phyloP scores from a whole-genome alignment of 92 coral and sea anemone species.

The Actinernus sp. region DNA sequence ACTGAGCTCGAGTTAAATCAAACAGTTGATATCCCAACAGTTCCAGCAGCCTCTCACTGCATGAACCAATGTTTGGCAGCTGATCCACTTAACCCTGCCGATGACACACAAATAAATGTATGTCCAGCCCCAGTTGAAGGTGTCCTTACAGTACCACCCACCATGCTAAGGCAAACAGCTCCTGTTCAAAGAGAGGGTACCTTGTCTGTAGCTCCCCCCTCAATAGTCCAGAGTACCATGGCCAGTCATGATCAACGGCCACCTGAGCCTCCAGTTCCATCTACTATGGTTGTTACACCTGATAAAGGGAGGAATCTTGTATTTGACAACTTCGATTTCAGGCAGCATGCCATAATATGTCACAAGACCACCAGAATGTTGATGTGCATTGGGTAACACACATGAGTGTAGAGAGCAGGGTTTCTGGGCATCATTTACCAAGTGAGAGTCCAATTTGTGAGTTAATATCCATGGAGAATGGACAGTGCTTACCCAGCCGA shows the following conservation, averaged over 20 bases:
- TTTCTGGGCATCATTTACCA: constrained; percentile 49
- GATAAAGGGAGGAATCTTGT: constrained; percentile 65
- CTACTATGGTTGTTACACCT: neutral
- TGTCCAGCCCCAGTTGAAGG: neutral
- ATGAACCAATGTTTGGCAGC: neutral
- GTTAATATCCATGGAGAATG: constrained; percentile 57
- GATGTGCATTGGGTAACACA: constrained; percentile 64
- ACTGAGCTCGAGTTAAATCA: neutral
- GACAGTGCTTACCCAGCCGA: constrained; percentile 42
- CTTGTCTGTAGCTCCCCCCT: too few relatives aligned
- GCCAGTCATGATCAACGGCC: neutral
- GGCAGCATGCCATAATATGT: constrained; percentile 63
- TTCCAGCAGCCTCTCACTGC: neutral
- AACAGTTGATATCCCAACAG: constrained; percentile 1
- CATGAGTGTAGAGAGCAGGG: constrained; percentile 60
- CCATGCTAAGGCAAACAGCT: neutral
- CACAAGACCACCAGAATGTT: constrained; percentile 56
- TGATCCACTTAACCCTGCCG: too few relatives aligned
- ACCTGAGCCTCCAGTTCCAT: constrained; percentile 8
- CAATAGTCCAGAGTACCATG: constrained; percentile 2
- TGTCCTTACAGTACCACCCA: constrained; percentile 6
- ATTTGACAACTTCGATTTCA: constrained; percentile 69
- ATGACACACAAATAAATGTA: neutral
- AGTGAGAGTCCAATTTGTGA: constrained; percentile 25
- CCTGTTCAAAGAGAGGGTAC: too few relatives aligned